Evolutionary conservation across 2,797 vertebrate species (phyloP), one percentile per base, ranked within the genome.

Genomic region (Brotula barbata): DNA sequence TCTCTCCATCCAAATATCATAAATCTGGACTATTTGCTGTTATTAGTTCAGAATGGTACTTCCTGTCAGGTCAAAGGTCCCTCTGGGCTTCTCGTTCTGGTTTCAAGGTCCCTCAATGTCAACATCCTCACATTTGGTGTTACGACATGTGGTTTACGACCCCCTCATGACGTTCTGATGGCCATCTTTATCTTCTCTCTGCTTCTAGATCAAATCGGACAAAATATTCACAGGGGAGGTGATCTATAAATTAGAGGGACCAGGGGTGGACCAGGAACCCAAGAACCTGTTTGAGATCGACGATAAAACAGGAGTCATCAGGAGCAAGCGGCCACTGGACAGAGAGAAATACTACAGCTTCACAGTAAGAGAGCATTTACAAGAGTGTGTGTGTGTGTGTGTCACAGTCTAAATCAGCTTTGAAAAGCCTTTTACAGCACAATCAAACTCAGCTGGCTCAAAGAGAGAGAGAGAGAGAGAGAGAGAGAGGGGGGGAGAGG

Each of bases 211-310:
- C 80, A 98, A 97, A 82, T 99, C 97, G 0, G 97, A 99, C 90
- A 98, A 97, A 85, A 89, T 94, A 75, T 93, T 92, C 49, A 92
- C 88, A 0, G 94, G 95, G 0, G 90, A 94, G 1, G 94, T 98
- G 75, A 92, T 99, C 86, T 99, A 99, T 86, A 98, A 94, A 85
- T 90, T 99, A 72, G 95, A 97, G 77, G 97, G 97, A 0, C 94
- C 93, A 0, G 96, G 96, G 0, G 96, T 99, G 63, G 95, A 99
- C 7, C 94, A 98, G 87, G 93, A 96, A 16, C 97, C 97, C 15
- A 92, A 89, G 58, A 93, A 94, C 39, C 73, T 97, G 58, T 99
- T 98, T 85, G 95, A 95, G 85, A 98, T 99, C 0, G 95, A 98
- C 67, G 94, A 96, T 64, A 92, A 91, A 86, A 94, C 92, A 0